These are phyloP conservation scores for Tenthredo distinguenda DNA, from an alignment of 2,888 invertebrate species.

Conservation along the genomic window DNA sequence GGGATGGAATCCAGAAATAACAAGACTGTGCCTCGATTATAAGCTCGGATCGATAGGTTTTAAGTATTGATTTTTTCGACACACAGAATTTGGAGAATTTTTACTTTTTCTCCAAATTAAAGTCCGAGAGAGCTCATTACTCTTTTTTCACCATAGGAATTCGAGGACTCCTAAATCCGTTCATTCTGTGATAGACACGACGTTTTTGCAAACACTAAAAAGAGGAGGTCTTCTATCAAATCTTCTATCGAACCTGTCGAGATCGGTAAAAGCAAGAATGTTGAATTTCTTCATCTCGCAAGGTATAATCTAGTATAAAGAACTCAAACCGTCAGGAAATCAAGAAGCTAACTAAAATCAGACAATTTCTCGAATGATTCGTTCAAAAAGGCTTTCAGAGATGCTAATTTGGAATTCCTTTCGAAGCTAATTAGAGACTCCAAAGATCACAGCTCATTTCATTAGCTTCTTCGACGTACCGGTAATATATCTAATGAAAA, in stretches of 20 bases:
- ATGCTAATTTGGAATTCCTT: background rate
- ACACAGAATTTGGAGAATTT: background rate
- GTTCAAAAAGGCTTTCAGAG: background rate
- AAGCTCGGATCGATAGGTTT: no score
- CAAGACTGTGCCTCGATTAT: no score
- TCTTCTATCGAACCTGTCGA: no score
- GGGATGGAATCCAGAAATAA: background rate
- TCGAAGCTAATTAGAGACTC: background rate
- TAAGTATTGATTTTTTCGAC: background rate
- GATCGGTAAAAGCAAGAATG: background rate
- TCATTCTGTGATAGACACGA: background rate
- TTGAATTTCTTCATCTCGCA: background rate
- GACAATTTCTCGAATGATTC: background rate
- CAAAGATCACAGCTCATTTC: background rate
- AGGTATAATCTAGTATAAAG: no score
- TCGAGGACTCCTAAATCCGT: background rate
- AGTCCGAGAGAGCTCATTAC: background rate
- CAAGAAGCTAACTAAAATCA: background rate
- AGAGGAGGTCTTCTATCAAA: no score
- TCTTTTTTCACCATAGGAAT: background rate
- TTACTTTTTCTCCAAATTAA: background rate
- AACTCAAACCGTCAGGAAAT: no score
- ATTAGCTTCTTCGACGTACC: background rate
- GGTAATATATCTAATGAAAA: background rate
- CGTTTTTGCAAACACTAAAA: background rate